phyloP scores from a whole-genome alignment of 2,797 vertebrate genomes.

The Gobionotothen gibberifrons region DNA sequence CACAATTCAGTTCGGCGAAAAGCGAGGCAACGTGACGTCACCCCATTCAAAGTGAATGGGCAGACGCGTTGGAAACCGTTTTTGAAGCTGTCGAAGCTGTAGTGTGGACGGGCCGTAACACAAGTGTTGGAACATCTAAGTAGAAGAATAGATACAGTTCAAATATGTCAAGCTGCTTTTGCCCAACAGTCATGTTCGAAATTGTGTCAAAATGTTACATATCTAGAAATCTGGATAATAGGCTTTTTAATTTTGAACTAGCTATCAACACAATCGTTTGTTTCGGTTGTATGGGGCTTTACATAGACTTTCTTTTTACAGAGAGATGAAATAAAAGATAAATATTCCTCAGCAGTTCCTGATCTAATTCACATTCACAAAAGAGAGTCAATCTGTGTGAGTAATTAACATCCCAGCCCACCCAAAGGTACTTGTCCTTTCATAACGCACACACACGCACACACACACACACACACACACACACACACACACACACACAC shows the following conservation, averaged over 20 bases:
- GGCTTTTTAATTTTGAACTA: background rate
- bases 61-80: no score
- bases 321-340: background rate
- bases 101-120: no score
- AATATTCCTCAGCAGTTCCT: background rate
- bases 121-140: background rate
- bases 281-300: background rate
- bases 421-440: background rate
- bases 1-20: no score
- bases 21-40: no score
- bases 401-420: slow-evolving; percentile 6
- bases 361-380: slow-evolving; percentile 17
- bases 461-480: slow-evolving; percentile 7
- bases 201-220: background rate
- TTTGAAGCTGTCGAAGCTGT: no score
- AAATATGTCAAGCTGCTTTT: background rate
- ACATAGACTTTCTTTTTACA: background rate
- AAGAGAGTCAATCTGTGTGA: slow-evolving; percentile 4
- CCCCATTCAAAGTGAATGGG: no score
- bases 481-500: slow-evolving; percentile 8
- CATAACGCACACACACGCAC: background rate
- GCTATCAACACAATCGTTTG: background rate
- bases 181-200: background rate
- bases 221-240: background rate
- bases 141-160: background rate